These are phyloP conservation scores for Oreochromis spilurus DNA, from an alignment of 2,113 vertebrate species.

Conservation along the genomic window DNA sequence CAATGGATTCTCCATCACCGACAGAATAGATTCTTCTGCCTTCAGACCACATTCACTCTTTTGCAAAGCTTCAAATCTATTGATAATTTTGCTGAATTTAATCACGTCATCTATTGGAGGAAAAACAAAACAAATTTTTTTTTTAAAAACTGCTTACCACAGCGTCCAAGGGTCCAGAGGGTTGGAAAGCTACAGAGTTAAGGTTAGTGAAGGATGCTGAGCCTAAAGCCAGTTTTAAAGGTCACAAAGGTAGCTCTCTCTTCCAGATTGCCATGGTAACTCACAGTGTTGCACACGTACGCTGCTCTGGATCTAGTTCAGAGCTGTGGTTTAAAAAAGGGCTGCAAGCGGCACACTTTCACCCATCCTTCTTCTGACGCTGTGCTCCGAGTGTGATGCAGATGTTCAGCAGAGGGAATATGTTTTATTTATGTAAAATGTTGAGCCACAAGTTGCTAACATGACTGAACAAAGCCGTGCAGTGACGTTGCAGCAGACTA, in stretches of 20 bases:
- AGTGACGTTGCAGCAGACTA: background rate
- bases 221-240: background rate
- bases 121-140: background rate
- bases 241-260: background rate
- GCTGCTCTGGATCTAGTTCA: background rate
- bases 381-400: background rate
- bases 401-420: background rate
- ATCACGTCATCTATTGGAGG: too few species aligned
- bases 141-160: background rate
- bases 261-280: background rate
- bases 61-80: background rate
- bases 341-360: background rate
- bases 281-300: background rate
- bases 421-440: background rate
- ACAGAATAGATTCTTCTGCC: background rate
- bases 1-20: background rate
- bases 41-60: background rate
- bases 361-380: background rate
- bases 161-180: background rate
- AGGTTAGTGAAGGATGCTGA: background rate
- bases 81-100: background rate
- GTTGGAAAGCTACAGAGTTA: background rate
- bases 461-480: background rate
- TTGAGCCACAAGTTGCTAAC: background rate
- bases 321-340: background rate